These are phyloP conservation scores for Parasteatoda lunata DNA, from an alignment of 2,888 invertebrate species.

Conservation along the genomic window DNA sequence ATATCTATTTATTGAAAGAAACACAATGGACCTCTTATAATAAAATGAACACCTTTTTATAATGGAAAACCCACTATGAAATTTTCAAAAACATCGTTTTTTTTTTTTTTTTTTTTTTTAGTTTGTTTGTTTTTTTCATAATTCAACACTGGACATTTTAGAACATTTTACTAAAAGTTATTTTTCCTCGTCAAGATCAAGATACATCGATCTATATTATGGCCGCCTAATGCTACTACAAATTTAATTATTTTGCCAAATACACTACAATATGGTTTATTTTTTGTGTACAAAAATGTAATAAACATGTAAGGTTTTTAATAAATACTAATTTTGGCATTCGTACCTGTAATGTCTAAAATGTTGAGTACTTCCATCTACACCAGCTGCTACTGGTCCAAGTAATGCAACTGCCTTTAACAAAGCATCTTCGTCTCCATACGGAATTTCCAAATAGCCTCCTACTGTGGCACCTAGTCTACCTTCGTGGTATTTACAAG, in stretches of 20 bases:
- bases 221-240: too few species aligned
- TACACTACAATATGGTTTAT: too few species aligned
- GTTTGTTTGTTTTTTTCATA: background rate
- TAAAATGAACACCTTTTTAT: background rate
- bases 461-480: constrained; percentile 11
- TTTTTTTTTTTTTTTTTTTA: too few species aligned
- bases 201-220: too few species aligned
- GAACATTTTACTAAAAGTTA: background rate
- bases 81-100: background rate
- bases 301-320: too few species aligned
- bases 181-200: too few species aligned
- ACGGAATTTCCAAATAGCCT: constrained; percentile 33
- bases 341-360: constrained; percentile 38
- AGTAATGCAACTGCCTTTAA: constrained; percentile 30
- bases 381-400: constrained; percentile 36
- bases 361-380: constrained; percentile 25
- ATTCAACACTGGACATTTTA: background rate
- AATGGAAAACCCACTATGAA: background rate
- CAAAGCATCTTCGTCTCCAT: constrained; percentile 26
- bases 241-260: too few species aligned
- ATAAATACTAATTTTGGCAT: too few species aligned
- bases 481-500: constrained; percentile 5
- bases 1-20: background rate
- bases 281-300: too few species aligned
- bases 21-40: background rate